Conservation (phyloP, 2,888 invertebrate genomes). For the Tetramorium bicarinatum region DNA sequence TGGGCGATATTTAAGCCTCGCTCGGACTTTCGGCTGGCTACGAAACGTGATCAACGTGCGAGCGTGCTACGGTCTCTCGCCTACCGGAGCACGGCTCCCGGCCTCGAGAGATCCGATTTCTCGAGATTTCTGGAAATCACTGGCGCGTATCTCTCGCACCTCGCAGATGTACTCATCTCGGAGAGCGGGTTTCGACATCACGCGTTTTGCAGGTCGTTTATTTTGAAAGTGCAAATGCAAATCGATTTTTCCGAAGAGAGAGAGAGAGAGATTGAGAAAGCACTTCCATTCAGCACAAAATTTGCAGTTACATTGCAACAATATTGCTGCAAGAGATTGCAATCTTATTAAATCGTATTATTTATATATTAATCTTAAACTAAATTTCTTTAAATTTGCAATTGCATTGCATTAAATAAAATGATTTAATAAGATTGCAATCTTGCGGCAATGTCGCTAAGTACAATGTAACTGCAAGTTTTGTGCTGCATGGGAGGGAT, state of each 20-base stretch:
- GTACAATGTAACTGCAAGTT: too few relatives aligned
- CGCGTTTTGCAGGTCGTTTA: not conserved
- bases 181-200: conserved; percentile 24
- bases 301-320: too few relatives aligned
- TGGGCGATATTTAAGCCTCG: conserved; percentile 45
- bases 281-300: too few relatives aligned
- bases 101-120: conserved; percentile 45
- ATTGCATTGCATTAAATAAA: too few relatives aligned
- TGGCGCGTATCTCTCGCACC: conserved; percentile 28
- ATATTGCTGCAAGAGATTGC: too few relatives aligned
- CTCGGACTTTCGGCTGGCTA: conserved; percentile 42
- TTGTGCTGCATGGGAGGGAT: too few relatives aligned
- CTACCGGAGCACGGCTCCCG: conserved; percentile 22
- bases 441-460: too few relatives aligned
- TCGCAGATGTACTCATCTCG: not conserved
- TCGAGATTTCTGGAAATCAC: conserved; percentile 58
- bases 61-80: conserved; percentile 16
- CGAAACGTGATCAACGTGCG: conserved; percentile 58
- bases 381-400: too few relatives aligned
- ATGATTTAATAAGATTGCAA: too few relatives aligned
- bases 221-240: conserved; percentile 28
- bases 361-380: too few relatives aligned
- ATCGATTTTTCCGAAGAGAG: not conserved
- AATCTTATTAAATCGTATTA: too few relatives aligned
- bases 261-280: too few relatives aligned